Percentiles rank a stretch among this genome's conserved stretches.
phyloP scores from a whole-genome alignment of 2,113 vertebrate species.

The Corythornis cristatus region DNA sequence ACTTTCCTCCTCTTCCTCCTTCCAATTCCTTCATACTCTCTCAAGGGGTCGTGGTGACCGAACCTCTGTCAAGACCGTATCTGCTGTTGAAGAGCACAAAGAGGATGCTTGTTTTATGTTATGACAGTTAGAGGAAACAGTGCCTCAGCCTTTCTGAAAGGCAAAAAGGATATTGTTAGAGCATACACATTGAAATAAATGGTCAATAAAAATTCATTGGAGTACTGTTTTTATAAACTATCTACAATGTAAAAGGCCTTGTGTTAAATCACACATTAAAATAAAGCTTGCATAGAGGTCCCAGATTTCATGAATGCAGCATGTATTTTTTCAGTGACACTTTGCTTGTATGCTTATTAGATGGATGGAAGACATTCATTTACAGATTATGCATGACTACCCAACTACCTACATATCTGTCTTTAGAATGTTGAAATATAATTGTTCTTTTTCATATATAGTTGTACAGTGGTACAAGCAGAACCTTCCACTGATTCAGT shows the following conservation, averaged over 20 bases:
- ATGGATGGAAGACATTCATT: conserved; percentile 32
- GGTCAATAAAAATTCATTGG: background rate
- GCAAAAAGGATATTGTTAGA: background rate
- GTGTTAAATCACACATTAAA: conserved; percentile 14
- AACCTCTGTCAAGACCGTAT: background rate
- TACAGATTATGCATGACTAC: conserved; percentile 3
- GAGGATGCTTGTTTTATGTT: background rate
- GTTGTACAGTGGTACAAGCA: background rate
- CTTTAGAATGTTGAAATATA: background rate
- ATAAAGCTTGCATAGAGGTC: background rate
- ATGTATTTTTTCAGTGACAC: conserved; percentile 31
- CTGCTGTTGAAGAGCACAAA: background rate
- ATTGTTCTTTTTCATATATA: background rate
- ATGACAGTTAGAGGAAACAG: background rate
- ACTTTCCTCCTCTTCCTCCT: too few species aligned
- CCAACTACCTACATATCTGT: background rate
- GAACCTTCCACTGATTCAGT: background rate
- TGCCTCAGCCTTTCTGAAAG: background rate
- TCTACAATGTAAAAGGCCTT: background rate
- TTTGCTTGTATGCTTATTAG: background rate
- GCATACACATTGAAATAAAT: background rate
- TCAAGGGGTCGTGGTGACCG: background rate
- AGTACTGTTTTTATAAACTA: background rate
- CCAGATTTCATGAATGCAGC: background rate
- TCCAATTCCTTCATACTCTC: background rate